phyloP scores from a whole-genome alignment of 2,113 vertebrate genomes.

The Hoplias malabaricus region DNA sequence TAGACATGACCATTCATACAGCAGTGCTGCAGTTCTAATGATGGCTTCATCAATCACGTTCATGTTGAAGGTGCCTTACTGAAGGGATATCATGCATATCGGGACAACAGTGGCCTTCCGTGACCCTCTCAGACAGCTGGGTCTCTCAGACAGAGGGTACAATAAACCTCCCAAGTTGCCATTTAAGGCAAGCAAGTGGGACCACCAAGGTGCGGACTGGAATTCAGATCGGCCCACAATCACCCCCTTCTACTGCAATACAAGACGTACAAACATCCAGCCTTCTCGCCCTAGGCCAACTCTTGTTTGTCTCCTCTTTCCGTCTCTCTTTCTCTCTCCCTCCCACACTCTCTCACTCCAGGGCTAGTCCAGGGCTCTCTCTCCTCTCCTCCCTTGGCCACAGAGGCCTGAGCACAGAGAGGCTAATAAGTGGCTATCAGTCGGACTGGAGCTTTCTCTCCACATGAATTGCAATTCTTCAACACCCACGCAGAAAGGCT shows the following conservation, averaged over 20 bases:
- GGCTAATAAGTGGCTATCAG: conserved; percentile 43
- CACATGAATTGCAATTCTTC: conserved; percentile 41
- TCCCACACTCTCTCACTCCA: conserved; percentile 7
- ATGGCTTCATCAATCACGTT: background rate
- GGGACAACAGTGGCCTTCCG: background rate
- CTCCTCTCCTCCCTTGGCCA: conserved; percentile 20
- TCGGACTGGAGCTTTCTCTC: conserved; percentile 37
- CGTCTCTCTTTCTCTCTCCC: background rate
- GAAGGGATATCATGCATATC: background rate
- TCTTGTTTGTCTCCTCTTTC: background rate
- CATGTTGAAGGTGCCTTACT: background rate
- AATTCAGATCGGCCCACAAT: background rate
- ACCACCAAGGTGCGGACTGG: background rate
- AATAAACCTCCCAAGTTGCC: background rate
- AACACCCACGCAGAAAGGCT: conserved; percentile 46
- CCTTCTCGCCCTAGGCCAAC: background rate
- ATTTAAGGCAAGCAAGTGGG: conserved; percentile 6
- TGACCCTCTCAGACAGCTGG: background rate
- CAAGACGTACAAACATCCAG: background rate
- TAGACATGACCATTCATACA: background rate
- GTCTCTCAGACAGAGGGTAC: no score
- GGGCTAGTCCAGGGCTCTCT: conserved; percentile 5
- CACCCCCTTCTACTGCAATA: background rate
- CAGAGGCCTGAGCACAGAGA: conserved; percentile 47
- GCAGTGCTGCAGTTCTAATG: background rate